Conservation (phyloP, 2,113 vertebrate species). For the Trogon melanurus region DNA sequence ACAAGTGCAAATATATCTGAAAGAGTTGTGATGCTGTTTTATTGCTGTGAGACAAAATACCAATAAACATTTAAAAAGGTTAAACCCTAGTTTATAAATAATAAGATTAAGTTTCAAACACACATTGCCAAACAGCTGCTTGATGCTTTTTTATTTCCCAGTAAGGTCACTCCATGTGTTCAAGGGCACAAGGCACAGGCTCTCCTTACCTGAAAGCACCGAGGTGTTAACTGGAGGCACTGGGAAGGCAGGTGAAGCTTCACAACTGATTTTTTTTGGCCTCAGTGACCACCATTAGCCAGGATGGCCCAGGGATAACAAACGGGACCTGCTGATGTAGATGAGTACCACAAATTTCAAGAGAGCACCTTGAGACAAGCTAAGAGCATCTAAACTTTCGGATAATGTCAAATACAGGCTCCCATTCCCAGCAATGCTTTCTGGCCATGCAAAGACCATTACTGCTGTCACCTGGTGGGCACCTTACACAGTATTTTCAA, state of each 20-base stretch:
- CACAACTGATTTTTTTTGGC: not conserved
- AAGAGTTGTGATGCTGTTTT: not conserved
- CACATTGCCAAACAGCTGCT: constrained; percentile 12
- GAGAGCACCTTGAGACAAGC: not conserved
- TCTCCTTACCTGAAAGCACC: not conserved
- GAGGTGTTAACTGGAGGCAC: not conserved
- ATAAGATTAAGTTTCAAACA: constrained; percentile 15
- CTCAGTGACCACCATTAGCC: not conserved
- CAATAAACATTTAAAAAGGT: constrained; percentile 20
- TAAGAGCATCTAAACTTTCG: not conserved
- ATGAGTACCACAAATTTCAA: not conserved
- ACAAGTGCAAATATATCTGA: not conserved
- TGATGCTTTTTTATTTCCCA: not conserved
- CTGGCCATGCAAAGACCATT: accelerated
- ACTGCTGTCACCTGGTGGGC: not conserved
- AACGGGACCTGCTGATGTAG: not conserved
- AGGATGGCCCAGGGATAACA: not conserved
- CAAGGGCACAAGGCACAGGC: not conserved
- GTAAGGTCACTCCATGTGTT: not conserved
- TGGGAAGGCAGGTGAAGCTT: not conserved
- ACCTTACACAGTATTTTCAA: not conserved
- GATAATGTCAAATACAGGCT: not conserved
- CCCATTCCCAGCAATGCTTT: not conserved
- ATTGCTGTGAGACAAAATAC: not conserved
- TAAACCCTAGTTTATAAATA: constrained; percentile 49